Evolutionary conservation across 2,113 vertebrate species (phyloP).

Genomic region (Neoarius graeffei): DNA sequence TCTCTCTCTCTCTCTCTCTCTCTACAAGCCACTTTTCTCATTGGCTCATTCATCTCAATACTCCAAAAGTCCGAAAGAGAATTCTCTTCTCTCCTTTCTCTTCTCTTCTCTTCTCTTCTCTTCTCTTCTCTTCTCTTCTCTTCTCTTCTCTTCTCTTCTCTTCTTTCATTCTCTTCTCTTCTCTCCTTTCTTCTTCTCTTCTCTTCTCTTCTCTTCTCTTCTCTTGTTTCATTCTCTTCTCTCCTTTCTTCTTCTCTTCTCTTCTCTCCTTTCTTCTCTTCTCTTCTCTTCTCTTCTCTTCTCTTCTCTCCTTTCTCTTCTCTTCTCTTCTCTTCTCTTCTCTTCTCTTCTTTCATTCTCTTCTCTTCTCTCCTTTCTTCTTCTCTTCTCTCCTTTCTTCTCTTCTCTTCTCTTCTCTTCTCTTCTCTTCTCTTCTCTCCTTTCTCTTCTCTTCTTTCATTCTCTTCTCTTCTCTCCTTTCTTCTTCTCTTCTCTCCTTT

Average conservation of each 20-base stretch:
- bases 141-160: constrained; percentile 17
- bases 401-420: constrained; percentile 18
- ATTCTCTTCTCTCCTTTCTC: background rate
- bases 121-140: background rate
- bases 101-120: background rate
- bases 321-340: no score
- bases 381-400: no score
- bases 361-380: no score
- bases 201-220: constrained; percentile 17
- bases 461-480: no score
- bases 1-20: constrained; percentile 10
- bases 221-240: constrained; percentile 30
- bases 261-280: background rate
- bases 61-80: constrained; percentile 7
- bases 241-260: background rate
- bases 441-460: no score
- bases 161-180: constrained; percentile 28
- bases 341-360: background rate
- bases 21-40: constrained; percentile 64
- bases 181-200: background rate
- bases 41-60: constrained; percentile 66
- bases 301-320: constrained; percentile 26
- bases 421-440: background rate
- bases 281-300: constrained; percentile 33
- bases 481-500: background rate